Evolutionary conservation across 2,888 invertebrate genomes (phyloP), one percentile per base, ranked within the genome.

Genomic region (Pedicia rivosa): DNA sequence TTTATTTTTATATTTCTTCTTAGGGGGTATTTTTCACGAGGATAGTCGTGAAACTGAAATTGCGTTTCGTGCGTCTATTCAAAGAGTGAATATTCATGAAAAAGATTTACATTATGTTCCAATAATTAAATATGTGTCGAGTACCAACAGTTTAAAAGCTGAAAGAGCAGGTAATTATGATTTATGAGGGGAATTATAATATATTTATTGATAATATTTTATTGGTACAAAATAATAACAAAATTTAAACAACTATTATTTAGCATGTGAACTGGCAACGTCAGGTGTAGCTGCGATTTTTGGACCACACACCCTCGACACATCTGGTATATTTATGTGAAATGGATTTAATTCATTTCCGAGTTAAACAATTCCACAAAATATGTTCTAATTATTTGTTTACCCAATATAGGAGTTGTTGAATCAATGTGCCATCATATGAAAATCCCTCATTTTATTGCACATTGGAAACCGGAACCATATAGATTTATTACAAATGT

Each of bases 241-340:
- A n/a, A n/a, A n/a, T n/a, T n/a, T n/a, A n/a, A n/a, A n/a, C n/a
- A n/a, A n/a, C n/a, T n/a, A n/a, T n/a, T n/a, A n/a, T 49, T n/a
- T 58, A 81, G 80, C 73, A 4, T 82, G 80, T 53, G 62, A 69
- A 40, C 57, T 78, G 42, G 62, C 77, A 47, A 57, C 68, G 2
- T 59, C 64, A 35, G 80, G 79, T 7, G 74, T 81, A 19, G 71
- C 75, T 16, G 81, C 78, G 35, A 70, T 83, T 49, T 78, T 81
- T 51, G 82, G 82, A 2, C n/a, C n/a, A n/a, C n/a, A n/a, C n/a
- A n/a, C n/a, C n/a, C n/a, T n/a, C n/a, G n/a, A n/a, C n/a, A n/a
- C n/a, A n/a, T n/a, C n/a, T n/a, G n/a, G n/a, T n/a, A n/a, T n/a
- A n/a, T n/a, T n/a, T n/a, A n/a, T n/a, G n/a, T n/a, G n/a, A n/a